These are phyloP conservation scores for Listrodromus nycthemerus DNA, from an alignment of 2,888 invertebrate species.

Conservation along the genomic window DNA sequence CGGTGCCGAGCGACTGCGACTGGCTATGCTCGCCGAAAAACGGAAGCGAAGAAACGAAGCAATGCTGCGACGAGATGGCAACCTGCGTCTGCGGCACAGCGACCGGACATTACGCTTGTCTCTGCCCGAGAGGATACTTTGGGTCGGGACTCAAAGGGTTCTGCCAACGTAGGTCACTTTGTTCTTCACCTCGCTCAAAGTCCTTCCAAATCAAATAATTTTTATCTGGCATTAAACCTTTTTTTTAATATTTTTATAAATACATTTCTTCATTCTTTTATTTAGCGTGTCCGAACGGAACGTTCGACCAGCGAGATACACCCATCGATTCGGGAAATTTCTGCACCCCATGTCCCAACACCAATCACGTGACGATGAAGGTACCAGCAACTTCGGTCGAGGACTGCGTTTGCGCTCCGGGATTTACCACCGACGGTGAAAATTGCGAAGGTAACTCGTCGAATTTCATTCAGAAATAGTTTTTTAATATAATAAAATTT, in stretches of 20 bases:
- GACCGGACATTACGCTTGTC: slow-evolving; percentile 89
- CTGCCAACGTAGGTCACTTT: slow-evolving; percentile 86
- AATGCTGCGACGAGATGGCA: slow-evolving; percentile 88
- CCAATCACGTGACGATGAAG: slow-evolving; percentile 87
- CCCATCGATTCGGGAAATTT: slow-evolving; percentile 86
- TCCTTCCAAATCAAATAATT: neutral
- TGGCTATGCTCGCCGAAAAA: slow-evolving; percentile 84
- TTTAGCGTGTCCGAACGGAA: slow-evolving; percentile 88
- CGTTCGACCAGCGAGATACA: slow-evolving; percentile 85
- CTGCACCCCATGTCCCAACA: slow-evolving; percentile 87
- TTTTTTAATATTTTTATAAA: neutral
- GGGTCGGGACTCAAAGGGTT: slow-evolving; percentile 87
- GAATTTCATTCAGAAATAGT: neutral
- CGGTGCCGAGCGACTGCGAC: slow-evolving; percentile 85
- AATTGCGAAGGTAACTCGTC: slow-evolving; percentile 86
- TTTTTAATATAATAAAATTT: neutral
- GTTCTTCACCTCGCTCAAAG: neutral
- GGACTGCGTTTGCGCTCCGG: slow-evolving; percentile 88
- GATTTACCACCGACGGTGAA: slow-evolving; percentile 85
- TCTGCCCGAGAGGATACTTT: slow-evolving; percentile 88
- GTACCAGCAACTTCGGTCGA: slow-evolving; percentile 86
- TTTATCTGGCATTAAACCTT: neutral
- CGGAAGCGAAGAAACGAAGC: slow-evolving; percentile 73
- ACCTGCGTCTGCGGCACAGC: slow-evolving; percentile 89
- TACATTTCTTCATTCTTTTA: neutral